phyloP scores from a whole-genome alignment of 2,797 vertebrate genomes.

The Clamator glandarius region DNA sequence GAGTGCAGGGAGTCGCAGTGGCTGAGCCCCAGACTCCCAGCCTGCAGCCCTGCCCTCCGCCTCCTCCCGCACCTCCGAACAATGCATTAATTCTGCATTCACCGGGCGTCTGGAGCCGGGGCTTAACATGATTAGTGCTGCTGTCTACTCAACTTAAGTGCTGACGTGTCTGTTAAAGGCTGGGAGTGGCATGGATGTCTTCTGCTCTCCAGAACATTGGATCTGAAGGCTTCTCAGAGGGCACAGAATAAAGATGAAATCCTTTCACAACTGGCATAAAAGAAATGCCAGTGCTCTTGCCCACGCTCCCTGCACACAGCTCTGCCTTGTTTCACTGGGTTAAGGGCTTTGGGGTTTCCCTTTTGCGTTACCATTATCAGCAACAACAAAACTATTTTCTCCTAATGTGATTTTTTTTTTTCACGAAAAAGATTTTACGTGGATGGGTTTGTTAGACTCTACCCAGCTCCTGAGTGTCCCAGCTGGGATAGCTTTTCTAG shows the following conservation, averaged over 20 bases:
- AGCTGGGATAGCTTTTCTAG: not conserved
- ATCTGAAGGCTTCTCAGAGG: slow-evolving; percentile 63
- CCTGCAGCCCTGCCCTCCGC: slow-evolving; percentile 7
- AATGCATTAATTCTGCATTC: slow-evolving; percentile 75
- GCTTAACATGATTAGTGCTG: slow-evolving; percentile 80
- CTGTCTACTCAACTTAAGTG: slow-evolving; percentile 70
- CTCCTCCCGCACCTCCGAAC: slow-evolving; percentile 60
- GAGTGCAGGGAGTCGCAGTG: not conserved
- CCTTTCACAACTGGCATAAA: slow-evolving; percentile 36
- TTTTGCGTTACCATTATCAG: not conserved
- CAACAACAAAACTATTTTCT: not conserved
- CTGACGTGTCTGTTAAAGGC: slow-evolving; percentile 54
- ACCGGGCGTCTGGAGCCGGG: slow-evolving; percentile 41
- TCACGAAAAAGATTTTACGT: not conserved
- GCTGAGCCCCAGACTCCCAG: too few relatives aligned
- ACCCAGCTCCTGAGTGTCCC: not conserved
- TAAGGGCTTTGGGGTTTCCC: not conserved
- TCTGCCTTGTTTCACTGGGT: not conserved
- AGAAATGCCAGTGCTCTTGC: slow-evolving; percentile 9
- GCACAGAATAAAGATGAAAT: slow-evolving; percentile 37
- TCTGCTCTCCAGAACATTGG: slow-evolving; percentile 67
- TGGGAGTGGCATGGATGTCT: slow-evolving; percentile 44
- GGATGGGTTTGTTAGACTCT: not conserved
- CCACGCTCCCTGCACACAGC: not conserved
- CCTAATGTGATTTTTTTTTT: not conserved